Percentiles rank a stretch among this genome's conserved stretches.
Conservation (phyloP, 2,113 vertebrate genomes). For the Progne subis region DNA sequence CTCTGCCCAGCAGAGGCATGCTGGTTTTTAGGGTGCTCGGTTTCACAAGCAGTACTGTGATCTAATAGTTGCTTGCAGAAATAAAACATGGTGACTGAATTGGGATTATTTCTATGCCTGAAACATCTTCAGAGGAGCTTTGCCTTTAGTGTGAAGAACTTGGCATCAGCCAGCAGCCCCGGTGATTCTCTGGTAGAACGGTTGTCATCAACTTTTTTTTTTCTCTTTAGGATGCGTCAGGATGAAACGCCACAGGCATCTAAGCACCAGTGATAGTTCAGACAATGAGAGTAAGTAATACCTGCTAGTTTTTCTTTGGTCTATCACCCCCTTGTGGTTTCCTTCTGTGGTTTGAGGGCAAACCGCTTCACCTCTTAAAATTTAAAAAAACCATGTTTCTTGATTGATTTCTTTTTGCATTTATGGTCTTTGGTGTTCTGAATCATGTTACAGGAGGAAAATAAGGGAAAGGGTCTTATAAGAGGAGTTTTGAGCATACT, state of each 20-base stretch:
- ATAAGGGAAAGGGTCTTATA: background rate
- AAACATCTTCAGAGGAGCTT: constrained; percentile 29
- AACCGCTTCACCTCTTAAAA: constrained; percentile 12
- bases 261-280: constrained; percentile 97
- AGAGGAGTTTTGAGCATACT: background rate
- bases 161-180: background rate
- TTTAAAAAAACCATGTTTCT: background rate
- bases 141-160: background rate
- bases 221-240: constrained; percentile 86
- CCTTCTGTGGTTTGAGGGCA: constrained; percentile 55
- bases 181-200: constrained; percentile 19
- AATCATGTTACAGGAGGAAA: background rate
- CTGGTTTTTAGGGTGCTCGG: background rate
- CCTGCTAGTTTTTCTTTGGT: constrained; percentile 42
- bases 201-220: constrained; percentile 43
- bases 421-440: background rate
- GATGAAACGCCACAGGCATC: constrained; percentile 95
- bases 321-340: constrained; percentile 62
- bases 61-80: background rate
- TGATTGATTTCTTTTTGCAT: background rate
- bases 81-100: background rate
- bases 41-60: background rate
- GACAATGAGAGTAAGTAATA: constrained; percentile 95
- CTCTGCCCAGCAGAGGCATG: background rate
- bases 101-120: background rate